phyloP scores from a whole-genome alignment of 2,113 vertebrate genomes.

The Ancistrus triradiatus region DNA sequence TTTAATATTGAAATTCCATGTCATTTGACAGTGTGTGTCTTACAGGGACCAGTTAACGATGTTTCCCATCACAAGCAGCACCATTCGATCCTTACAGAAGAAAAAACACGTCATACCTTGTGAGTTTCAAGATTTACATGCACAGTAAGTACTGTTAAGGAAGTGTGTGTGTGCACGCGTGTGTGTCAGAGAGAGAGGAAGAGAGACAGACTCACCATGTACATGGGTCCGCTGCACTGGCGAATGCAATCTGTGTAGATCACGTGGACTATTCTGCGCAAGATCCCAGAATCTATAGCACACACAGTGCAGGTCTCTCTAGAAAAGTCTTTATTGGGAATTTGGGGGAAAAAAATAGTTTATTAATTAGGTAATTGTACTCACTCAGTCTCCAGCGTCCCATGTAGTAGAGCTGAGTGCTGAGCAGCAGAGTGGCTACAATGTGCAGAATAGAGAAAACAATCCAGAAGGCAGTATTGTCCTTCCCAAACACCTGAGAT shows the following conservation, averaged over 20 bases:
- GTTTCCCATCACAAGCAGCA: constrained; percentile 94
- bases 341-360: too few species aligned
- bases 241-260: constrained; percentile 91
- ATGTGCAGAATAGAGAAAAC: constrained; percentile 94
- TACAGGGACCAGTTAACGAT: constrained; percentile 98
- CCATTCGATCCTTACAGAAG: constrained; percentile 86
- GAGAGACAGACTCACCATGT: constrained; percentile 93
- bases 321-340: too few species aligned
- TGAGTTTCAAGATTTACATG: too few species aligned
- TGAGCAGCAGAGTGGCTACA: constrained; percentile 85
- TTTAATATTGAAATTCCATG: too few species aligned
- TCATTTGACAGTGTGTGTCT: too few species aligned
- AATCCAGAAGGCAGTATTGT: constrained; percentile 87
- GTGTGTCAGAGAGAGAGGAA: too few species aligned
- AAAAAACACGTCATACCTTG: constrained; percentile 12
- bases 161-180: too few species aligned
- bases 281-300: constrained; percentile 78
- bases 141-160: too few species aligned
- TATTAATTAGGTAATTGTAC: too few species aligned
- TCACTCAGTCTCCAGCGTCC: constrained; percentile 89
- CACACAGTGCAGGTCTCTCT: too few species aligned
- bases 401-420: constrained; percentile 97
- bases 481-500: constrained; percentile 87
- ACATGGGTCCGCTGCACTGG: constrained; percentile 95
- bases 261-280: constrained; percentile 80